Base-by-base conservation (phyloP, 2,888 invertebrate genomes). In the Magallana nippona region DNA sequence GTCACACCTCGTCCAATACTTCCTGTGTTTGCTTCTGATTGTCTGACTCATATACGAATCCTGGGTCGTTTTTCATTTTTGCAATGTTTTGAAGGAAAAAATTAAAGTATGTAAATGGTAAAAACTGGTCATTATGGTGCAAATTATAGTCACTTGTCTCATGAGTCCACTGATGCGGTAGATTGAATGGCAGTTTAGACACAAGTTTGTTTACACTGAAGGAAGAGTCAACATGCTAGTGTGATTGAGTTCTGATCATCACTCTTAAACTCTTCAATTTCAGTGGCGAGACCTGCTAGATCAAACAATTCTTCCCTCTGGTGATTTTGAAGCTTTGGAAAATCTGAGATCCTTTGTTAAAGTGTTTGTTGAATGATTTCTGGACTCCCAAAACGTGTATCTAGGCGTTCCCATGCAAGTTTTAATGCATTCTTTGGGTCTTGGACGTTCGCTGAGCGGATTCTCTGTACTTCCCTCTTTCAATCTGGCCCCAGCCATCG, bases 171-270 rank as follows among this genome's bases (percentile, higher is more conserved):
- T 58, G 78, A 11, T 78, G 32, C 19, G 78, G 82, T 10, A 82
- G 55, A 8, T n/a, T 32, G 58, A 44, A 32, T 11, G 82, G 82
- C 58, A 82, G 32, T 82, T 57, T 82, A 11, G 27, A 15, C 17
- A 82, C 57, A 3, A 82, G 19, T 56, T 13, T 77, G 58, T 82
- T 82, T 0, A 77, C 77, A 13, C 82, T 77, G 22, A 10, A 5
- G 27, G 82, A 55, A 5, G 77, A 82, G 27, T 80, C 60, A 55
- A 82, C 83, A 85, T 88, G 17, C 85, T 60, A 15, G 88, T 79
- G 19, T 5, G 79, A 5, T 11, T 44, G 32, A 55, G 84, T 87
- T 22, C 78, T 82, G 1, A 44, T 82, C 32, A 13, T 88, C 71
- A 56, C 81, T 60, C 63, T 87, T 86, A 15, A 83, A 1, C 1